These are phyloP conservation scores for Eulemur albifrons DNA, from an alignment of 2,797 vertebrate species.

Conservation along the genomic window DNA sequence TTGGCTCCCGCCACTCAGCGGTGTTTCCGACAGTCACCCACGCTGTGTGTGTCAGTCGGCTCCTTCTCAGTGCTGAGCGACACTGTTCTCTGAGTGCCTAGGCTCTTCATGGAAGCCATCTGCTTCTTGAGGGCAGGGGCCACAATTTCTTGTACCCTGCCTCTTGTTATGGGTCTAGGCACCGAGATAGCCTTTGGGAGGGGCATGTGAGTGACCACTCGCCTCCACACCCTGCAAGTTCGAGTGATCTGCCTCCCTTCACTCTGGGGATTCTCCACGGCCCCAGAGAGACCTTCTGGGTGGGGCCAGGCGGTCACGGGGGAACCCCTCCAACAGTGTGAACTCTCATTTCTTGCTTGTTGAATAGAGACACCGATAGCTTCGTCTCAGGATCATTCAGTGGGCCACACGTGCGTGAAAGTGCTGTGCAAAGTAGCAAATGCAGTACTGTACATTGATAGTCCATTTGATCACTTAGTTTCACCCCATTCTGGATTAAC, in stretches of 20 bases:
- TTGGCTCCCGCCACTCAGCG: background rate
- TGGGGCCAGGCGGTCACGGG: fast-evolving
- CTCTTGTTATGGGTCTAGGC: background rate
- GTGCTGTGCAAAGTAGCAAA: too few relatives aligned
- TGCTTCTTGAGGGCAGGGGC: background rate
- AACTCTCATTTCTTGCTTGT: background rate
- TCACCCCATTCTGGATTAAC: fast-evolving
- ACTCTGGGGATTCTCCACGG: background rate
- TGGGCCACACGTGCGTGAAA: background rate
- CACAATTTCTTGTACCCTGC: too few relatives aligned
- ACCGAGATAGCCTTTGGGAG: background rate
- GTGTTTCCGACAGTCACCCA: background rate
- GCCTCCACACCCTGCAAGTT: too few relatives aligned
- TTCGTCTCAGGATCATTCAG: background rate
- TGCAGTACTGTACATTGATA: fast-evolving
- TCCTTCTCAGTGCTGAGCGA: background rate
- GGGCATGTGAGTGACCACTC: background rate
- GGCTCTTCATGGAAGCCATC: background rate
- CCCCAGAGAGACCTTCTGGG: background rate
- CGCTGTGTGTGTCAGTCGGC: fast-evolving
- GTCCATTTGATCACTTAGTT: too few relatives aligned
- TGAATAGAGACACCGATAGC: background rate
- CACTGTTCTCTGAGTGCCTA: background rate
- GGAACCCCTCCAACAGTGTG: too few relatives aligned
- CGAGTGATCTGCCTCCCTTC: background rate